Evolutionary conservation across 2,888 invertebrate species (phyloP).

Genomic region (Ypsolopha scabrella): DNA sequence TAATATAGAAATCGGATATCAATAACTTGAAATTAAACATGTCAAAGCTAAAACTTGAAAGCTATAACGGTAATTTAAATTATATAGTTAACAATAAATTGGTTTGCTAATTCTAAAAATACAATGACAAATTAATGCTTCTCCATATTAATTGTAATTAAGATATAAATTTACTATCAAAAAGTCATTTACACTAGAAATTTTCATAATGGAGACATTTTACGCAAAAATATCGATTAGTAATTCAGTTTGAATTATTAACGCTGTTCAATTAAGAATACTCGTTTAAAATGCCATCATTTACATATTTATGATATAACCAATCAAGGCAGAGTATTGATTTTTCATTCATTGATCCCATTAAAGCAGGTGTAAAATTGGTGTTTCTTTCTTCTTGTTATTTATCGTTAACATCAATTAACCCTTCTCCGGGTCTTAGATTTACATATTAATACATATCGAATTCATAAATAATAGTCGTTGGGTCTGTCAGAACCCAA

Average conservation of each 20-base stretch:
- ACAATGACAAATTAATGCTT: slow-evolving; percentile 5
- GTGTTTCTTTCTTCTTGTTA: slow-evolving; percentile 30
- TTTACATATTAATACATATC: slow-evolving; percentile 49
- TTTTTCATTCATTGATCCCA: slow-evolving; percentile 25
- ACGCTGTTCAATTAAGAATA: slow-evolving; percentile 32
- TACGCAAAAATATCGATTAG: slow-evolving; percentile 1
- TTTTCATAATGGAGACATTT: slow-evolving; percentile 2
- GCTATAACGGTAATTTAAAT: too few species aligned
- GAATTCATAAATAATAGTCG: slow-evolving; percentile 39
- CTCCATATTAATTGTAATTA: neutral
- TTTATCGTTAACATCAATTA: slow-evolving; percentile 57
- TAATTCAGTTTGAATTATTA: slow-evolving; percentile 20
- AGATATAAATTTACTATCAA: neutral
- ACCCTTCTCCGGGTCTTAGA: slow-evolving; percentile 35
- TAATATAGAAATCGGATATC: too few species aligned
- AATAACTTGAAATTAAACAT: too few species aligned
- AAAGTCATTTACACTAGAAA: neutral
- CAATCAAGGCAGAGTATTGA: slow-evolving; percentile 33
- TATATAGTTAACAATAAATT: too few species aligned
- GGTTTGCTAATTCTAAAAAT: too few species aligned
- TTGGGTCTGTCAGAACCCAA: slow-evolving; percentile 17
- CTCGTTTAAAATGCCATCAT: slow-evolving; percentile 26
- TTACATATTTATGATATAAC: slow-evolving; percentile 8
- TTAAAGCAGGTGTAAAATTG: slow-evolving; percentile 40
- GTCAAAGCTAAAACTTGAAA: too few species aligned